These are phyloP conservation scores for Falco columbarius DNA, from an alignment of 2,797 vertebrate species.

Conservation along the genomic window DNA sequence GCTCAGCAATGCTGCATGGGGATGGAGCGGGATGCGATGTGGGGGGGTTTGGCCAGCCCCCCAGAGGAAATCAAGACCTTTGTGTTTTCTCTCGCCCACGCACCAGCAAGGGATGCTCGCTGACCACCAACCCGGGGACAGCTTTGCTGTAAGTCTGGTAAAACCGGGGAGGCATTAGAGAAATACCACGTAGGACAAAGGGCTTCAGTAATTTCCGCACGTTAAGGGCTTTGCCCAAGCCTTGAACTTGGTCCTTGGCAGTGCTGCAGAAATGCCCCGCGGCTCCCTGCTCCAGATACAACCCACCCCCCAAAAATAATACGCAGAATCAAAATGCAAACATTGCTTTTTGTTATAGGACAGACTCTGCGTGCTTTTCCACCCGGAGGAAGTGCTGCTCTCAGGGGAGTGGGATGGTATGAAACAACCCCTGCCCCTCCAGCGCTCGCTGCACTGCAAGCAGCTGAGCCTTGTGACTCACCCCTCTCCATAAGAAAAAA, in stretches of 20 bases:
- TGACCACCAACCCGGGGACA: accelerated
- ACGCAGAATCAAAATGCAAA: neutral
- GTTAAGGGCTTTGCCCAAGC: neutral
- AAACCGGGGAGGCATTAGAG: neutral
- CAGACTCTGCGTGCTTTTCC: neutral
- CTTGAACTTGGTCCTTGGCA: neutral
- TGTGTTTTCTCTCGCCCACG: neutral
- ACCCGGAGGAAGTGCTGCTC: neutral
- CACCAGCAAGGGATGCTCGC: neutral
- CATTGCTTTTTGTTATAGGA: neutral
- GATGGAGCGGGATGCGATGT: neutral
- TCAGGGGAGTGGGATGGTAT: neutral
- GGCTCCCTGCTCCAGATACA: neutral
- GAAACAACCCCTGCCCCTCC: neutral
- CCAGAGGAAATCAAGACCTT: neutral
- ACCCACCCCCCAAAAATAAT: neutral
- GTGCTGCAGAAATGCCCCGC: neutral
- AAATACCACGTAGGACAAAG: accelerated
- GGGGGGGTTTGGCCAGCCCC: neutral
- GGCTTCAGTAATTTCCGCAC: neutral
- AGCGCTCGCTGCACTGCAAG: neutral
- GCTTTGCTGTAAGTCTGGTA: neutral
- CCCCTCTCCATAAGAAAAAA: too few species aligned
- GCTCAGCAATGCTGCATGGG: accelerated
- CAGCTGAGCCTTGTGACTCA: neutral